Percentiles rank a stretch among this genome's conserved stretches.
These are phyloP conservation scores for Anas bahamensis DNA, from an alignment of 2,797 vertebrate genomes.

Conservation along the genomic window DNA sequence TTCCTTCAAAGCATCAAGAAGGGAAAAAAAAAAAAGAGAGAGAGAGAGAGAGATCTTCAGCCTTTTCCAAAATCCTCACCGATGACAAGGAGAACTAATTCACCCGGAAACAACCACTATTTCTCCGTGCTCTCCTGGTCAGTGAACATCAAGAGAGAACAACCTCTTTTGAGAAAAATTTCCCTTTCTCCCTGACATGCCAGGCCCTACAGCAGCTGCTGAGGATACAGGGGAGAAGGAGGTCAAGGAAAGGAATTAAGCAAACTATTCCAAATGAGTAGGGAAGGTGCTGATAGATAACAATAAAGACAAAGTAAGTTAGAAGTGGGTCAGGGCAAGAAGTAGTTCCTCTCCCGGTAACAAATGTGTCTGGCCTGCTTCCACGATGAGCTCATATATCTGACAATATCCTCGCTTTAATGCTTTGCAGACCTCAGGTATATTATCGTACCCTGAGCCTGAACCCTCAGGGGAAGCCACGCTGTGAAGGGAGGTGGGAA, in stretches of 20 bases:
- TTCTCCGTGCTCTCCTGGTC: not conserved
- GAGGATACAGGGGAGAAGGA: not conserved
- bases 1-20: not conserved
- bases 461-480: slow-evolving; percentile 74
- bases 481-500: slow-evolving; percentile 53
- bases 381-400: slow-evolving; percentile 75
- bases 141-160: not conserved
- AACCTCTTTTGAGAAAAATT: not conserved
- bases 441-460: slow-evolving; percentile 74
- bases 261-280: not conserved
- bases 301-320: slow-evolving; percentile 51
- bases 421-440: slow-evolving; percentile 77
- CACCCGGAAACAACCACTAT: not conserved
- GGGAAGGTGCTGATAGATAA: slow-evolving; percentile 72
- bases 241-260: slow-evolving; percentile 39
- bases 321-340: slow-evolving; percentile 34
- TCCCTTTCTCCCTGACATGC: slow-evolving; percentile 7
- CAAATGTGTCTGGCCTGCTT: slow-evolving; percentile 76
- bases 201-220: slow-evolving; percentile 26
- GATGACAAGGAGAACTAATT: not conserved
- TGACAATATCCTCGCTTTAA: slow-evolving; percentile 76
- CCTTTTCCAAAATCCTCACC: not conserved
- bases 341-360: slow-evolving; percentile 49
- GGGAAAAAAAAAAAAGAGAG: not conserved
- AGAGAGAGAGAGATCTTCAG: not conserved